A percentile compares a stretch with the other conserved stretches of the same genome.
phyloP scores from a whole-genome alignment of 2,888 invertebrate species.

The Panorpa germanica region DNA sequence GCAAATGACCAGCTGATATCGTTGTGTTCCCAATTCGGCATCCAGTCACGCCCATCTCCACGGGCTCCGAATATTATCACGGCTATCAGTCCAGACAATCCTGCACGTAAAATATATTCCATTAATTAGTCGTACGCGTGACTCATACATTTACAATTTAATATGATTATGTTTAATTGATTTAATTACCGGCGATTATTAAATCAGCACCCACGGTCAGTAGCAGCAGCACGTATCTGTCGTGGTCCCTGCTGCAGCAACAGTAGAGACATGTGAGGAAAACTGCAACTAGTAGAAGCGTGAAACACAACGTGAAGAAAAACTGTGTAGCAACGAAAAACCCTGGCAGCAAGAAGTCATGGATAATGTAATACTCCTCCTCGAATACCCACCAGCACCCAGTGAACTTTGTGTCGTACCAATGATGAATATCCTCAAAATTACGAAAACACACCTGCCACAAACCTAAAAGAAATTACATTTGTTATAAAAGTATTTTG shows the following conservation, averaged over 20 bases:
- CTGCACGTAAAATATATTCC: conserved; percentile 26
- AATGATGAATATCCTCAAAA: conserved; percentile 69
- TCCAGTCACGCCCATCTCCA: conserved; percentile 85
- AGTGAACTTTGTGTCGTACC: conserved; percentile 64
- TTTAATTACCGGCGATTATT: conserved; percentile 37
- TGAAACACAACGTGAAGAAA: conserved; percentile 77
- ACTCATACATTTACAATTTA: too few species aligned
- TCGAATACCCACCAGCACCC: conserved; percentile 97
- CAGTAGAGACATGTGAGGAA: conserved; percentile 56
- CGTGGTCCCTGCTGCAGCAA: conserved; percentile 55
- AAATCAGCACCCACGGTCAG: conserved; percentile 56
- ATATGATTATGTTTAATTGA: conserved; percentile 4
- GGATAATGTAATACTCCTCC: conserved; percentile 89
- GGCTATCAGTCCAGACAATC: conserved; percentile 62
- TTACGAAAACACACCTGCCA: conserved; percentile 90
- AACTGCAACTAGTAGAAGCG: conserved; percentile 55
- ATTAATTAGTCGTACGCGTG: too few species aligned
- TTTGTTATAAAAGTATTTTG: too few species aligned
- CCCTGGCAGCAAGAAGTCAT: conserved; percentile 71
- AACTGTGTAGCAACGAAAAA: conserved; percentile 90
- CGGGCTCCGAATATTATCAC: conserved; percentile 76
- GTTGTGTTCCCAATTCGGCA: conserved; percentile 93
- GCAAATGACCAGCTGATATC: conserved; percentile 90
- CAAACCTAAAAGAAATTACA: conserved; percentile 42
- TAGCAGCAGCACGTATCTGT: conserved; percentile 53